phyloP scores from a whole-genome alignment of 2,797 vertebrate genomes.

The Dendrocincla fuliginosa region DNA sequence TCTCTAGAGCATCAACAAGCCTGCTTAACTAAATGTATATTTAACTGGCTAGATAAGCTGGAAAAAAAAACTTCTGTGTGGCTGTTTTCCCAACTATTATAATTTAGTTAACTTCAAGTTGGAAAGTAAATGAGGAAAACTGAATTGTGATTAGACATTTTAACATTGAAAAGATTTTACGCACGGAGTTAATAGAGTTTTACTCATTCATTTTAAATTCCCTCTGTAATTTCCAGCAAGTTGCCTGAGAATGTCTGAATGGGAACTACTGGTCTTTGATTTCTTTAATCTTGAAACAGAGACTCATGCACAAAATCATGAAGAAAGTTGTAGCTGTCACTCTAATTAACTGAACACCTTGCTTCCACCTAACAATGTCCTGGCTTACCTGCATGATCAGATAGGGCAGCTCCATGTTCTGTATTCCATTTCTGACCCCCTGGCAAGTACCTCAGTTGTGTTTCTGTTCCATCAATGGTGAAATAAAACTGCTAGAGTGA shows the following conservation, averaged over 20 bases:
- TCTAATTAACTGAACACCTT: not conserved
- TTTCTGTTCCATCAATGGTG: not conserved
- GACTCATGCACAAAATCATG: not conserved
- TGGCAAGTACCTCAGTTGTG: not conserved
- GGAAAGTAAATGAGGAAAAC: not conserved
- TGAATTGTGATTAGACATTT: not conserved
- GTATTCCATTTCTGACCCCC: not conserved
- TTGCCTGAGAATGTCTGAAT: not conserved
- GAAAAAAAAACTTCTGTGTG: not conserved
- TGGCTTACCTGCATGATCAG: not conserved
- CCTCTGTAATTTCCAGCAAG: not conserved
- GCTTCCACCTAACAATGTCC: rapidly evolving
- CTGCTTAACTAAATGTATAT: not conserved
- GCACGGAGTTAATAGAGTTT: not conserved
- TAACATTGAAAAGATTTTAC: not conserved
- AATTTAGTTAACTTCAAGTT: not conserved
- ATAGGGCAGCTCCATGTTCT: not conserved
- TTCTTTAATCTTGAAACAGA: not conserved
- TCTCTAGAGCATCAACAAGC: not conserved
- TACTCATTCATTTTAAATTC: not conserved
- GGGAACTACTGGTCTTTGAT: not conserved
- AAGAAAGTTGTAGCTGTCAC: not conserved
- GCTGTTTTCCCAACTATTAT: not conserved
- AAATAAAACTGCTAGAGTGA: not conserved
- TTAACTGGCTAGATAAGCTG: not conserved